Evolutionary conservation across 1,140 invertebrate species (phyloP).

Genomic region (Trichonephila clavata): DNA sequence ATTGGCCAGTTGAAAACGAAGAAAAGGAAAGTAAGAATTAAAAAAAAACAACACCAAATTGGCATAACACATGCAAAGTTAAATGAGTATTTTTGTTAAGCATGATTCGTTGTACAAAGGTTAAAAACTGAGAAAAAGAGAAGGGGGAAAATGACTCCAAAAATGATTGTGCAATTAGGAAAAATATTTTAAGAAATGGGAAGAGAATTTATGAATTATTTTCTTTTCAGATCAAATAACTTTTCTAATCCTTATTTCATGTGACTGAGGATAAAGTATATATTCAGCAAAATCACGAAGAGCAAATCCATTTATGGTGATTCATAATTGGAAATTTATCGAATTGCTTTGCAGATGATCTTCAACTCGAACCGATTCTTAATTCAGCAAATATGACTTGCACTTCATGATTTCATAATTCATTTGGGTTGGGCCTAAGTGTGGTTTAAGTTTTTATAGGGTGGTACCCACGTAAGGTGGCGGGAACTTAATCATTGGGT

Average conservation of each 20-base stretch:
- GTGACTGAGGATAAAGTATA: not conserved
- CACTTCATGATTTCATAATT: conserved; percentile 53
- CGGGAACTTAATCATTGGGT: conserved; percentile 70
- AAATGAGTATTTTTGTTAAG: no score
- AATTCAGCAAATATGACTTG: not conserved
- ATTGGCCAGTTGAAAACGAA: no score
- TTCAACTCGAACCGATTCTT: not conserved
- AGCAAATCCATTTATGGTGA: not conserved
- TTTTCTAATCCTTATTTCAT: not conserved
- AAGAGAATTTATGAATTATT: not conserved
- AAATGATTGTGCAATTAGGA: no score
- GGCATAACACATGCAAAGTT: no score
- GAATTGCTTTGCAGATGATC: conserved; percentile 8
- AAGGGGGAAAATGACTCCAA: no score
- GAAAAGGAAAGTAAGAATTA: no score
- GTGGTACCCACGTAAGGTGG: conserved; percentile 54
- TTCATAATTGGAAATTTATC: conserved; percentile 47
- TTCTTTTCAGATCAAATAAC: not conserved
- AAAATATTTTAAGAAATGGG: no score
- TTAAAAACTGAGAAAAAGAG: no score
- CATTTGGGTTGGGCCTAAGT: conserved; percentile 55
- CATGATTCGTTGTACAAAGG: no score
- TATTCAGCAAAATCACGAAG: not conserved
- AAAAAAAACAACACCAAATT: no score
- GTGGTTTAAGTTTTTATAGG: conserved; percentile 52